Evolutionary conservation across 2,888 invertebrate genomes (phyloP), one percentile per base, ranked within the genome.

Genomic region (Drosophila nr. perissopoda): DNA sequence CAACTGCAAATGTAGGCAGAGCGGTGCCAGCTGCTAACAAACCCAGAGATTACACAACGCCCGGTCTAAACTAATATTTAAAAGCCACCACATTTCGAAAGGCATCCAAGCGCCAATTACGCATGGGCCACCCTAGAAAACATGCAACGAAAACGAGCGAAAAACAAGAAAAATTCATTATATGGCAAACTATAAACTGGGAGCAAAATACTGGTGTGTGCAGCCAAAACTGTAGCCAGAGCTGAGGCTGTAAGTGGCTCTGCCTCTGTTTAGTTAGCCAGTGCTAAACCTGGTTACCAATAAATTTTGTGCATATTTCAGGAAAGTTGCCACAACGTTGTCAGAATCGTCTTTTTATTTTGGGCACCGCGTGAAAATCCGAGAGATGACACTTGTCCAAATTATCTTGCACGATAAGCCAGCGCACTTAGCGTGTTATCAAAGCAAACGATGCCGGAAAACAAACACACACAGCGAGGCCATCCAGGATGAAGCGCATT

Each of bases 381-480:
- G 76, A 86, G 81, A 88, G 84, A 89, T 90, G 89, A 83, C 89
- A 90, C 83, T 89, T 89, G 88, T 88, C 85, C 89, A 90, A 88
- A 90, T 89, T 85, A 90, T 89, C 85, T 89, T 89, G 79, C 76
- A 63, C 85, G 83, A 88, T 89, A 89, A 90, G 83, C 83, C 88
- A 86, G 89, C 82, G 79, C 89, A 88, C 89, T 88, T 88, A 88
- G 84, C 88, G 88, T 88, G 86, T 86, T 86, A 86, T 86, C 86
- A 89, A 82, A 76, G 85, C 85, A 75, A 85, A 76, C 82, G 82
- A 84, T 75, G 82, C 80, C 82, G 48, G 73, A 56, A 51, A 66
- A 63, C 62, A 63, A 67, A 52, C 52, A 62, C 36, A 72, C 40
- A 34, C 46, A 57, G 25, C 25, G 25, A 25, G 16, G 25, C 46